Base-by-base conservation (phyloP, 2,797 vertebrate species). In the Peromyscus attwateri region DNA sequence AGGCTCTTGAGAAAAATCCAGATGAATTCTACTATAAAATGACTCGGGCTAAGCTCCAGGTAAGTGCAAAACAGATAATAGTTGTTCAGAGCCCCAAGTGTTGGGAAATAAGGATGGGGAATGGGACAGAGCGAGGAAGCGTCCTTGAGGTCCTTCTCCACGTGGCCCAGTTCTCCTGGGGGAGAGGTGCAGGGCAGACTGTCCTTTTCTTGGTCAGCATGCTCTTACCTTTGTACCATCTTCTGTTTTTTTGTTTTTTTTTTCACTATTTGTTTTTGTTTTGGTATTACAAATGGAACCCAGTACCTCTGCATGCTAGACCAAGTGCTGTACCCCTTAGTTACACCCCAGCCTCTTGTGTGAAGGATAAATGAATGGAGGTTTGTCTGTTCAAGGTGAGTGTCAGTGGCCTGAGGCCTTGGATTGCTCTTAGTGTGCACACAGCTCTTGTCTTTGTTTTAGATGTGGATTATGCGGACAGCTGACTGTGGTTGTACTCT, bases 1-100 rank as follows among this genome's bases (percentile, higher is more conserved):
- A 99, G 98, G 99, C 99, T n/a, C 98, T 99, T 99, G 99, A 99
- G 92, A 99, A 99, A 98, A 99, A 99, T 97, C 99, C 99, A 0
- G 99, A 99, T 99, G 99, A 99, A 98, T 99, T 99, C 98, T 99
- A 99, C 98, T 99, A 98, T 97, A 99, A 99, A 79, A 99, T 99
- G 99, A 99, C 99, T 95, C 99, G 97, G 29, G 95, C 99, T 13
- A 97, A 99, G 87, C 98, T 99, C 85, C 97, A 99, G 99, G 99
- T 99, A 92, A 98, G 98, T 92, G 7, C 37, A 68, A 81, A 43
- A 62, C 87, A 55, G 62, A 73, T 88, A 49, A 40, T 7, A 80
- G 25, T 84, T 89, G 31, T 81, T 92, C 89, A 89, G 73, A 95
- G 83, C 12, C 57, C 55, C 37, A 62, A 7, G 2, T 70, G 16